Conservation (phyloP, 2,113 vertebrate genomes). For the Micromys minutus region DNA sequence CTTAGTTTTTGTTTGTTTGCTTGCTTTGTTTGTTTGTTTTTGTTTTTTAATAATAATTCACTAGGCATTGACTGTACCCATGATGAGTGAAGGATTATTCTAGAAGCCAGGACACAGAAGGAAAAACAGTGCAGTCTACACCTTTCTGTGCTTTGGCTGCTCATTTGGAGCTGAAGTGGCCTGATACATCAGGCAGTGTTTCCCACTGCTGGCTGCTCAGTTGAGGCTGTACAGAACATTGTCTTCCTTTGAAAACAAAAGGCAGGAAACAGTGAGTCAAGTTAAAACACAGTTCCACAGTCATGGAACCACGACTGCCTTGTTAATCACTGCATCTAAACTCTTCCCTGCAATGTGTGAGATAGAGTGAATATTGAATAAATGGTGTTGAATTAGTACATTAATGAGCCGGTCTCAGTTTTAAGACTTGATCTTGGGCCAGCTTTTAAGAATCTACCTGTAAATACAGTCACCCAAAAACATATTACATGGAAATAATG, state of each 20-base stretch:
- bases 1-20: no score
- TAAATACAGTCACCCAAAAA: not conserved
- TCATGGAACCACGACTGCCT: not conserved
- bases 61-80: not conserved
- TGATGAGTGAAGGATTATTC: not conserved
- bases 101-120: not conserved
- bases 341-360: not conserved
- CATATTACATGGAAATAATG: not conserved
- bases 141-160: not conserved
- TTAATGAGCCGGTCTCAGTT: not conserved
- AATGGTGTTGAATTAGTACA: not conserved
- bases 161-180: not conserved
- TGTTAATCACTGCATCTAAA: not conserved
- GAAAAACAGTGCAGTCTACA: not conserved
- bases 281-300: not conserved
- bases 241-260: not conserved
- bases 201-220: not conserved
- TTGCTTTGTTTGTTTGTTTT: not conserved
- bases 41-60: constrained; percentile 41
- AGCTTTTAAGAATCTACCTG: not conserved
- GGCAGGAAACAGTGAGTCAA: not conserved
- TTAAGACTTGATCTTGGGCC: not conserved
- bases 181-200: not conserved
- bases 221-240: not conserved
- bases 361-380: not conserved